These are phyloP conservation scores for Cryptotis parvus DNA, from an alignment of 2,113 vertebrate genomes.

Conservation along the genomic window DNA sequence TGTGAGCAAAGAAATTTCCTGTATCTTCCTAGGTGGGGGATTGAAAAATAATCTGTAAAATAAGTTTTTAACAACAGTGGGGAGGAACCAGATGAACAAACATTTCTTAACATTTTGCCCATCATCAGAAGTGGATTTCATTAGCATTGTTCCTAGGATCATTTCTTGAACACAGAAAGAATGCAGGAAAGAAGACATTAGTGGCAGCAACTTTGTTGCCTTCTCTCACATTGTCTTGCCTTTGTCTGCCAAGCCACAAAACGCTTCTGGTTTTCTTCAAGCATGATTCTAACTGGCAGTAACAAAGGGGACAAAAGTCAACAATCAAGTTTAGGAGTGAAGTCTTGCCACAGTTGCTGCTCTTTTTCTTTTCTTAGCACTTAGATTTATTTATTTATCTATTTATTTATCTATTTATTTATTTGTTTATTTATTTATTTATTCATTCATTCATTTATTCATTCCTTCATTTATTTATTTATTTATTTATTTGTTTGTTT, in stretches of 20 bases:
- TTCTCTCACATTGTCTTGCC: slow-evolving; percentile 12
- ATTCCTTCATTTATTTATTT: no score
- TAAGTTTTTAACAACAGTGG: slow-evolving; percentile 7
- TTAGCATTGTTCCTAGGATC: not conserved
- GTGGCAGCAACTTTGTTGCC: not conserved
- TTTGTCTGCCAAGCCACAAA: slow-evolving; percentile 23
- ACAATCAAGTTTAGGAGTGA: not conserved
- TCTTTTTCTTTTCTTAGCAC: no score
- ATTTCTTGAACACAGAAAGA: not conserved
- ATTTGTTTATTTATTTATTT: no score
- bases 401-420: no score
- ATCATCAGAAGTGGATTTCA: not conserved
- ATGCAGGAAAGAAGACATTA: not conserved
- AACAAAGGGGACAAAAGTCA: slow-evolving; percentile 1
- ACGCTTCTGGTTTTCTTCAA: slow-evolving; percentile 47
- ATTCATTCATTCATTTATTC: no score
- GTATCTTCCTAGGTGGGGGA: not conserved
- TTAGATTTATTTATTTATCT: no score
- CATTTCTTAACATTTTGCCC: not conserved
- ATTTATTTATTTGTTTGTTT: no score
- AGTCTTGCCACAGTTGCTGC: not conserved
- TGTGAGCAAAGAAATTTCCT: not conserved
- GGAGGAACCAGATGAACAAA: not conserved
- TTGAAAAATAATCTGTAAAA: not conserved
- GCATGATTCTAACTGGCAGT: slow-evolving; percentile 27